A percentile compares a stretch with the other conserved stretches of the same genome.
Evolutionary conservation across 2,888 invertebrate species (phyloP).

Genomic region (Prosopocoilus inquinatus): DNA sequence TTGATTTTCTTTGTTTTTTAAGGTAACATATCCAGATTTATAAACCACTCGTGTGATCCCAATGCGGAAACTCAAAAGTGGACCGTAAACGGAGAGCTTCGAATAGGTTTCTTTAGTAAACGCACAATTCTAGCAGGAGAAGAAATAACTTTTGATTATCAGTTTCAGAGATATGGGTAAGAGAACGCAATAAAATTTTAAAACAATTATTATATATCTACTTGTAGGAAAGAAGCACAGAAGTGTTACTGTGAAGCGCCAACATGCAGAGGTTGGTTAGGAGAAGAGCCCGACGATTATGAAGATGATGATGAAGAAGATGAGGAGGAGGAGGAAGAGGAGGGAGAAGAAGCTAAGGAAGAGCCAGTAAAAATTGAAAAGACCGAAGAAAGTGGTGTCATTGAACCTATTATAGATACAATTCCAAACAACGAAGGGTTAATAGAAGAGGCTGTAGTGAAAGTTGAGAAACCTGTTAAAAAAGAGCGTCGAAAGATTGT

Average conservation of each 20-base stretch:
- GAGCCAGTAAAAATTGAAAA: slow-evolving; percentile 29
- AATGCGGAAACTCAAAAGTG: slow-evolving; percentile 98
- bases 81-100: slow-evolving; percentile 88
- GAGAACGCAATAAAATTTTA: slow-evolving; percentile 30
- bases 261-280: slow-evolving; percentile 94
- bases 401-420: slow-evolving; percentile 53
- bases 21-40: slow-evolving; percentile 92
- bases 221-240: slow-evolving; percentile 85
- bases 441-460: slow-evolving; percentile 36
- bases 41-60: slow-evolving; percentile 98
- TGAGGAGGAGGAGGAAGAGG: slow-evolving; percentile 50
- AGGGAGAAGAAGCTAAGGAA: slow-evolving; percentile 43
- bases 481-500: slow-evolving; percentile 41
- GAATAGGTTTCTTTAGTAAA: slow-evolving; percentile 96
- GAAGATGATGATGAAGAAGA: slow-evolving; percentile 60
- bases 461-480: slow-evolving; percentile 21
- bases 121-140: slow-evolving; percentile 80
- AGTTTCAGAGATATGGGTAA: slow-evolving; percentile 94
- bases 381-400: slow-evolving; percentile 19
- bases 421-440: slow-evolving; percentile 32
- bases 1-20: slow-evolving; percentile 7
- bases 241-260: slow-evolving; percentile 89
- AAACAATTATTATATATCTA: background rate
- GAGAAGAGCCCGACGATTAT: slow-evolving; percentile 77
- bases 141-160: slow-evolving; percentile 98